Percentiles rank a stretch among this genome's conserved stretches.
These are phyloP conservation scores for Zoanthus sansibaricus DNA, from an alignment of 92 coral and sea anemone genomes.

Conservation along the genomic window DNA sequence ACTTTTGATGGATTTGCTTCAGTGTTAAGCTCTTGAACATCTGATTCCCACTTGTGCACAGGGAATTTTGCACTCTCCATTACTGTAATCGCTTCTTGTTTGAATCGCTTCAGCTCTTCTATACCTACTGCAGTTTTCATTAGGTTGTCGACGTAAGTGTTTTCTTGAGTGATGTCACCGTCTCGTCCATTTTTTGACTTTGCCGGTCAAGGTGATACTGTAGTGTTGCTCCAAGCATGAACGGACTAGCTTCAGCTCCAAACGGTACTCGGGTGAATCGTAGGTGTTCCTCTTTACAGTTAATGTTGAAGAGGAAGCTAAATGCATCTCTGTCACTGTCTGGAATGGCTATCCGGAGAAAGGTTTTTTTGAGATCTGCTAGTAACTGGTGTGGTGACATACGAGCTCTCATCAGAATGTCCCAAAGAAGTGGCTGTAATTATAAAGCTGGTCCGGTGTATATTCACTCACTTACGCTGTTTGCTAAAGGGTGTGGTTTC, in stretches of 20 bases:
- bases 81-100: constrained; percentile 47
- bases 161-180: constrained; percentile 22
- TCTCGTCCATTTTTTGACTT: not conserved
- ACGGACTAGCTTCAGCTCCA: too few relatives aligned
- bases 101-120: constrained; percentile 47
- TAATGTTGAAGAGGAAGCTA: constrained; percentile 57
- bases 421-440: constrained; percentile 67
- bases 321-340: constrained; percentile 66
- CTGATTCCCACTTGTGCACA: constrained; percentile 54
- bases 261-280: constrained; percentile 32
- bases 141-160: constrained; percentile 65
- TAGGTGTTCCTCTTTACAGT: constrained; percentile 58
- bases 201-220: too few relatives aligned
- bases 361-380: constrained; percentile 71
- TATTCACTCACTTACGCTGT: constrained; percentile 71
- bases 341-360: constrained; percentile 61
- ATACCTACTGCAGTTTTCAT: constrained; percentile 46
- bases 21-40: constrained; percentile 31
- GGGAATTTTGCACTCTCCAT: constrained; percentile 43
- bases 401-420: constrained; percentile 59
- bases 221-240: too few relatives aligned
- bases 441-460: constrained; percentile 58
- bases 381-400: constrained; percentile 61
- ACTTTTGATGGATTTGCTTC: constrained; percentile 36
- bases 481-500: constrained; percentile 60